Base-by-base conservation (phyloP, 64 coral and sea anemone species). In the Montipora cactus region DNA sequence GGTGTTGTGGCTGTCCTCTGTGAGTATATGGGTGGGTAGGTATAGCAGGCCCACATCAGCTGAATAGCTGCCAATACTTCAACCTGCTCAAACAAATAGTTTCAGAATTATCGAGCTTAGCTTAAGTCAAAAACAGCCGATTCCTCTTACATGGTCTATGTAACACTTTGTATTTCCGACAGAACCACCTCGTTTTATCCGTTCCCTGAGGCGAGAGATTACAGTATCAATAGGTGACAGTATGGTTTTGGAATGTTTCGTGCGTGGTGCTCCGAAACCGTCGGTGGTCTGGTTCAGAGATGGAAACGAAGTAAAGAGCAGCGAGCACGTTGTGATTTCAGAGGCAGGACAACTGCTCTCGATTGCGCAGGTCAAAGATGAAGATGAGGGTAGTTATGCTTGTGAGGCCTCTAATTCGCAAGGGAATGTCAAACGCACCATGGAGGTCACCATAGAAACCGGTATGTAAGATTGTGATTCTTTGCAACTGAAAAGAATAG, bases 371-470 rank as follows among this genome's bases (percentile, higher is more conserved):
- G 92, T 88, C 0, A 44, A 83, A 67, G 37, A 45, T 61, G 84
- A 95, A 23, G 92, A 97, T 79, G 89, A 37, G 0, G 95, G 93
- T 1, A 84, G 67, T 7, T 97, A 97, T 49, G 50, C 83, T 3
- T 97, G 95, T 74, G 88, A 87, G 16, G 95, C 91, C 3, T 49
- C 95, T 28, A 97, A 97, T 70, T 81, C 89, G 1, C 70, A 91
- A 5, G 95, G 95, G 12, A 79, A 79, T 10, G 89, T 62, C 0
- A 90, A 69, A 0, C 89, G 83, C 21, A 72, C 64, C 1, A 78
- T 93, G 0, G 12, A 84, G 45, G 81, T 97, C 21, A 73, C 58
- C 16, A 89, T 97, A 47, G 46, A 83, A 77, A 57, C 84, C 14
- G 95, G 95, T 97, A 95, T 66, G 84, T 50, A 7, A 20, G 4